These are phyloP conservation scores for Mastigias papua DNA, from an alignment of 30 jellyfish, hydroid and myxozoan genomes.

Conservation along the genomic window DNA sequence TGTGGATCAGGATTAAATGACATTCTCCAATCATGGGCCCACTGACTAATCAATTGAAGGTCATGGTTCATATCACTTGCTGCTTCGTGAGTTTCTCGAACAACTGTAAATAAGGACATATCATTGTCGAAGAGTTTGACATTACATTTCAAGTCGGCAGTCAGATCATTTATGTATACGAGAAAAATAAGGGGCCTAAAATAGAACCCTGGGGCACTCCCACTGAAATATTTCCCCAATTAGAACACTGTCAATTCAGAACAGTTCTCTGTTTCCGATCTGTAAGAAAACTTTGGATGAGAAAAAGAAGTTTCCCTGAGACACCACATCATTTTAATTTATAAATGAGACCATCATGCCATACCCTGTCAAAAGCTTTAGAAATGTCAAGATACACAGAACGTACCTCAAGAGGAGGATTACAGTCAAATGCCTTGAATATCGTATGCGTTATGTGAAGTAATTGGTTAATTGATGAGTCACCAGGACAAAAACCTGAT, in stretches of 20 bases:
- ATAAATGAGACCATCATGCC: constrained; percentile 71
- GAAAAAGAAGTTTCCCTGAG: constrained; percentile 47
- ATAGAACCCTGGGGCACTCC: constrained; percentile 86
- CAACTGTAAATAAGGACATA: constrained; percentile 65
- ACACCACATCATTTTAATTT: constrained; percentile 65
- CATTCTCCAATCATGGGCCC: constrained; percentile 76
- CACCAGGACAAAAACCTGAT: constrained; percentile 59
- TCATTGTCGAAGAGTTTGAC: constrained; percentile 60
- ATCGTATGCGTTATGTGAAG: constrained; percentile 18
- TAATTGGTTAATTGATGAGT: constrained; percentile 52
- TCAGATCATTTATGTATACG: constrained; percentile 58
- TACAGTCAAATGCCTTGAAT: constrained; percentile 36
- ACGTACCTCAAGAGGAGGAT: constrained; percentile 57
- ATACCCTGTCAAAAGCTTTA: constrained; percentile 67
- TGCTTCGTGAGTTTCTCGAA: constrained; percentile 58
- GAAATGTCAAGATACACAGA: constrained; percentile 64
- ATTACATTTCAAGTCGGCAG: constrained; percentile 56
- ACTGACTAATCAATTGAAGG: constrained; percentile 37
- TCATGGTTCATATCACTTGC: constrained; percentile 72
- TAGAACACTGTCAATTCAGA: constrained; percentile 56
- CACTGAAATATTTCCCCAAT: constrained; percentile 71
- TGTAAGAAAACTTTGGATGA: constrained; percentile 43
- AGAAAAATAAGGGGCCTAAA: constrained; percentile 62
- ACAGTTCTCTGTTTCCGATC: constrained; percentile 62
- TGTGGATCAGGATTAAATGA: constrained; percentile 72